Conservation (phyloP, 2,797 vertebrate species). For the Lepidocolaptes lacrymiger region DNA sequence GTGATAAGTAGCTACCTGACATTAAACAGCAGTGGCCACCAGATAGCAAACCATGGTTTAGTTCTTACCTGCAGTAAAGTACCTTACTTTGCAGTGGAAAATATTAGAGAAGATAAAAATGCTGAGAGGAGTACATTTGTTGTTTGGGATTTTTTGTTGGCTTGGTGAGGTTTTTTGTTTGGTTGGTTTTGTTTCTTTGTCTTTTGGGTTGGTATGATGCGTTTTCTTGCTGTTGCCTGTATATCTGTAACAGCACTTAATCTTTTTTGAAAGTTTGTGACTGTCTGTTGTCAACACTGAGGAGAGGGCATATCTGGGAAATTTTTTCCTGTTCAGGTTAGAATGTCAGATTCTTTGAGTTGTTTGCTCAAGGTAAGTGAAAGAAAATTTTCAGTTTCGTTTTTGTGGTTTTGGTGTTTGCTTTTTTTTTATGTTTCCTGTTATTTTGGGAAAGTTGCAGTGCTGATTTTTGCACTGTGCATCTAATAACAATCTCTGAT, state of each 20-base stretch:
- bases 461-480: background rate
- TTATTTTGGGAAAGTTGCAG: background rate
- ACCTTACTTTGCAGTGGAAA: background rate
- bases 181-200: background rate
- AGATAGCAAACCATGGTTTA: background rate
- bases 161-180: background rate
- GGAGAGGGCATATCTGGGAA: background rate
- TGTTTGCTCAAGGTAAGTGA: background rate
- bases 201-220: background rate
- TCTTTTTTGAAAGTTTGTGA: background rate
- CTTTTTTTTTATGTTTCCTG: background rate
- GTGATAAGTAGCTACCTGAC: background rate
- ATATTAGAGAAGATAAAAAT: background rate
- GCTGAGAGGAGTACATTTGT: background rate
- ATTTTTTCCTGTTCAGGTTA: background rate
- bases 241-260: background rate
- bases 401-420: background rate
- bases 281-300: background rate
- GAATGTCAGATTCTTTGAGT: background rate
- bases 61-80: background rate
- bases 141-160: background rate
- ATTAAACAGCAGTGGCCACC: background rate
- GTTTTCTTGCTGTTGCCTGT: background rate
- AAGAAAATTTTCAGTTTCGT: background rate
- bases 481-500: background rate